Base-by-base conservation (phyloP, 2,797 vertebrate genomes). In the Melanotaenia maccullochi region DNA sequence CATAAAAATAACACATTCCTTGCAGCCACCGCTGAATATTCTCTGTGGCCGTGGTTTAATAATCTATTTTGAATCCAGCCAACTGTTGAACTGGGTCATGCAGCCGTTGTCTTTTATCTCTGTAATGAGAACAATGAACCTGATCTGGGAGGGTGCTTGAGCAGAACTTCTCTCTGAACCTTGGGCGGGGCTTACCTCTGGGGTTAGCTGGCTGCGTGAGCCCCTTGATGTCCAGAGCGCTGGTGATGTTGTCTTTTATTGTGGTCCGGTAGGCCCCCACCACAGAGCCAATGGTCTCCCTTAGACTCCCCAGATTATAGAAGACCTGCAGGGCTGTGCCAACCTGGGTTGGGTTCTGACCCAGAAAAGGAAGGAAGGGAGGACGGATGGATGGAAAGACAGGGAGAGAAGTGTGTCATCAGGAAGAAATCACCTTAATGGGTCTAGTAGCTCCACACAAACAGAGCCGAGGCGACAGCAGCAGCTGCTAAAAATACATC, bases 261-360 rank as follows among this genome's bases (percentile, higher is more conserved):
- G 92, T 76, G 65, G 90, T 83, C 81, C 93, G 95, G 89, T 97
- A 97, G 16, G 96, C 95, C 8, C 96, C 95, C 68, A 99, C 95
- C 7, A 98, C 95, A 25, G 69, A 93, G 65, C 82, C 89, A 76
- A 99, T 93, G 16, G 96, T 98, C 76, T 95, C 95, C 79, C 95
- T 96, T 65, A 99, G 90, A 83, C 90, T 96, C 63, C 97, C 97
- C 62, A 99, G 95, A 83, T 99, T 99, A 73, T 97, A 94, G 86
- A 99, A 99, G 78, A 98, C 97, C 90, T 99, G 98, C 80, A 99
- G 95, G 36, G 98, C 97, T 0, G 97, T 99, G 73, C 97, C 97
- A 0, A 99, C 97, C 91, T 99, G 97, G 62, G 96, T 97, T 20
- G 97, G 97, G 88, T 99, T 99, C 98, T 99, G 90, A 51, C 56